Conservation (phyloP, 2,113 vertebrate genomes). For the Poecile atricapillus region DNA sequence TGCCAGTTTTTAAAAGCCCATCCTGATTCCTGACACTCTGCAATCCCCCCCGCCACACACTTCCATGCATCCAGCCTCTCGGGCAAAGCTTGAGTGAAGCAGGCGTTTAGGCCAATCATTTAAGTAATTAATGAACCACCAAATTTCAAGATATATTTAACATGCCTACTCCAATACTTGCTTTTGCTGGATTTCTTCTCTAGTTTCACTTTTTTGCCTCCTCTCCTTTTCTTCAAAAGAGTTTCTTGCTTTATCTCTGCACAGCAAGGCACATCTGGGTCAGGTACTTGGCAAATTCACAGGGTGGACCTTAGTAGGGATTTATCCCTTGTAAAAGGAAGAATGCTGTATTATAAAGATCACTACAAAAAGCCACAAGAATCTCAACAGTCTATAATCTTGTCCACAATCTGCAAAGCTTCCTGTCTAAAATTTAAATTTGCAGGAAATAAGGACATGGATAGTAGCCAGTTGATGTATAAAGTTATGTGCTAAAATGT, state of each 20-base stretch:
- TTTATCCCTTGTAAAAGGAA: background rate
- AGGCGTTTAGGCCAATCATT: background rate
- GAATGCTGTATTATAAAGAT: background rate
- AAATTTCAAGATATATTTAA: background rate
- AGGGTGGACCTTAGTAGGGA: background rate
- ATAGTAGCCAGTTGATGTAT: background rate
- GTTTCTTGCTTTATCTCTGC: background rate
- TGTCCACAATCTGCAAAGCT: background rate
- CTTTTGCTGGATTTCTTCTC: background rate
- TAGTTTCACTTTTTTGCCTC: background rate
- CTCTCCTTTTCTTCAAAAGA: background rate
- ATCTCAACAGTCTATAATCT: background rate
- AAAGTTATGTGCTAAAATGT: background rate
- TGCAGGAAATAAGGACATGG: slow-evolving; percentile 16
- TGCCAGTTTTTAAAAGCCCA: background rate
- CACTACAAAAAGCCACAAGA: background rate
- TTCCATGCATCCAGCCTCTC: background rate
- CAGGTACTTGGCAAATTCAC: background rate
- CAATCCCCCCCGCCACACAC: background rate
- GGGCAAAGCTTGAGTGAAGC: background rate
- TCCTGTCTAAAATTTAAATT: background rate
- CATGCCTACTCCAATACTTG: background rate
- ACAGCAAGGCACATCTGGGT: background rate
- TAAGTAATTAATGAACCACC: background rate
- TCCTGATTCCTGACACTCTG: background rate